Percentiles rank a stretch among this genome's conserved stretches.
Conservation (phyloP, 2,797 vertebrate genomes). For the Lacerta agilis region DNA sequence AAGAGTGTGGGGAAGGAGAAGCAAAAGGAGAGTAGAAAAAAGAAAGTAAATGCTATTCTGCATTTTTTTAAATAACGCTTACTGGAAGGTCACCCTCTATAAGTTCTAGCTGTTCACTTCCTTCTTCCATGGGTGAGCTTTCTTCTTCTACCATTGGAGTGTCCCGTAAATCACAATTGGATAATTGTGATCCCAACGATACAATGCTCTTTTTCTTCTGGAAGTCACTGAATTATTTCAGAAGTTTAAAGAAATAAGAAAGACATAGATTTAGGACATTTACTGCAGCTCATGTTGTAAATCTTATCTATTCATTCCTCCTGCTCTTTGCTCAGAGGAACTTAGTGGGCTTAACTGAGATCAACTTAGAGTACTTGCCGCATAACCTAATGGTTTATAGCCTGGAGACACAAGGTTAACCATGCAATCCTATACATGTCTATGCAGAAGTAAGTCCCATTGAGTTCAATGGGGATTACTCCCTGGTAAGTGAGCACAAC, state of each 20-base stretch:
- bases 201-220: slow-evolving; percentile 85
- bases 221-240: slow-evolving; percentile 85
- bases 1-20: neutral
- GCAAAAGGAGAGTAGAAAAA: neutral
- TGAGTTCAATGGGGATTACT: neutral
- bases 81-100: slow-evolving; percentile 89
- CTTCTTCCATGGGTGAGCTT: slow-evolving; percentile 75
- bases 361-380: neutral
- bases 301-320: neutral
- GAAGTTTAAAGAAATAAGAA: neutral
- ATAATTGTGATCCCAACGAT: slow-evolving; percentile 72
- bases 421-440: neutral
- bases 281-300: neutral
- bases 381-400: neutral
- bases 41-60: neutral
- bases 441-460: neutral
- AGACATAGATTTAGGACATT: neutral
- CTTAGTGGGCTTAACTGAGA: neutral
- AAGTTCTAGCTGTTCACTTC: slow-evolving; percentile 80
- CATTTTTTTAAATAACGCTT: slow-evolving; percentile 58
- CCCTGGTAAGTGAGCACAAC: neutral
- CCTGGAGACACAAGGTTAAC: neutral
- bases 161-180: slow-evolving; percentile 73
- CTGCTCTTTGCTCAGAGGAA: neutral
- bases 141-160: slow-evolving; percentile 62